phyloP scores from a whole-genome alignment of 1,140 invertebrate species.

The Zelostemma sp. region DNA sequence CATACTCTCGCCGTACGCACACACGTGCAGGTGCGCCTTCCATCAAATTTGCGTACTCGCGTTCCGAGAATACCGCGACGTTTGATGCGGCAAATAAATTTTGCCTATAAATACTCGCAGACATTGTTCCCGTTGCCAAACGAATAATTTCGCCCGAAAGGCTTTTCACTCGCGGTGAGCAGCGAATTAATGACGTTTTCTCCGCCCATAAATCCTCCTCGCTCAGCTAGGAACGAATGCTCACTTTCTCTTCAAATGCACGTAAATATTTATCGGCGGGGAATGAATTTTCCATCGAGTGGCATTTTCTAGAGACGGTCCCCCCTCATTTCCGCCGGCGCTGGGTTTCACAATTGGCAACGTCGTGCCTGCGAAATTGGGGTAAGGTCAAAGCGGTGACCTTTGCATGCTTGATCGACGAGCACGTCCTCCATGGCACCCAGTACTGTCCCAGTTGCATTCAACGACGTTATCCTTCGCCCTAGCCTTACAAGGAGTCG shows the following conservation, averaged over 20 bases:
- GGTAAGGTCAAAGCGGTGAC: slow-evolving; percentile 59
- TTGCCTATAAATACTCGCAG: background rate
- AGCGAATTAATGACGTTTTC: background rate
- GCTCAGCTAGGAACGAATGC: background rate
- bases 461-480: slow-evolving; percentile 57
- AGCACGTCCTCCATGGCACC: slow-evolving; percentile 52
- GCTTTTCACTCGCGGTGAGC: background rate
- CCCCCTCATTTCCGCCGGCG: background rate
- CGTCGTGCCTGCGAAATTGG: slow-evolving; percentile 48
- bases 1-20: slow-evolving; percentile 21
- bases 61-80: slow-evolving; percentile 32
- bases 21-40: slow-evolving; percentile 40
- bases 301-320: background rate
- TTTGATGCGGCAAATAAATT: background rate
- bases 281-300: background rate
- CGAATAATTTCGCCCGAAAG: background rate
- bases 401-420: slow-evolving; percentile 47
- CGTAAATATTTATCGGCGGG: background rate
- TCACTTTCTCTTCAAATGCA: slow-evolving; percentile 1
- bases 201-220: background rate
- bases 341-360: slow-evolving; percentile 28
- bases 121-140: background rate
- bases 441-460: slow-evolving; percentile 62
- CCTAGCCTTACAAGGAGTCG: slow-evolving; percentile 54
- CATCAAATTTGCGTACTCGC: slow-evolving; percentile 40